A percentile compares a stretch with the other conserved stretches of the same genome.
These are phyloP conservation scores for Patella vulgata DNA, from an alignment of 1,140 invertebrate species.

Conservation along the genomic window DNA sequence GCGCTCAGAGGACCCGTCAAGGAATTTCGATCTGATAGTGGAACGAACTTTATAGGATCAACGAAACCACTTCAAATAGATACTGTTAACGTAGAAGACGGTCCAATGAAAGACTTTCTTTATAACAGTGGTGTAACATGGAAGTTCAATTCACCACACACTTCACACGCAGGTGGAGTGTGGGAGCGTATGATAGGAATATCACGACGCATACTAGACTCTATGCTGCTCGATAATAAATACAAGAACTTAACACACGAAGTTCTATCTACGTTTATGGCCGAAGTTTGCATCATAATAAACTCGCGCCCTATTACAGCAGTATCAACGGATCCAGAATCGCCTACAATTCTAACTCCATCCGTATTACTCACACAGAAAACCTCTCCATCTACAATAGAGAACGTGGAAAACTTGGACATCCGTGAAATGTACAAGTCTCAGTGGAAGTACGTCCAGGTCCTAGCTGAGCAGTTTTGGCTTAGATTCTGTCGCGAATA, in stretches of 20 bases:
- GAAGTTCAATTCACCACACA: constrained; percentile 33
- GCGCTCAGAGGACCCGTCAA: constrained; percentile 34
- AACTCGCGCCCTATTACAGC: constrained; percentile 34
- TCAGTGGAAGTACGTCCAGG: constrained; percentile 36
- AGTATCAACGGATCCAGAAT: constrained; percentile 30
- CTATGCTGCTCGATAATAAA: too few relatives aligned
- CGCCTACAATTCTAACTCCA: constrained; percentile 25
- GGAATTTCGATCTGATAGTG: constrained; percentile 34
- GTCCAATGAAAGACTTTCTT: constrained; percentile 10
- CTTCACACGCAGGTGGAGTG: constrained; percentile 33
- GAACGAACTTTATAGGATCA: constrained; percentile 43
- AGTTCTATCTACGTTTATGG: constrained; percentile 37
- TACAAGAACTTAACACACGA: constrained; percentile 39
- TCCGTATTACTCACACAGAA: constrained; percentile 31
- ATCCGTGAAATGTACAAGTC: constrained; percentile 26
- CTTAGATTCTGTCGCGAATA: constrained; percentile 18
- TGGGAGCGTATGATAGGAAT: constrained; percentile 50
- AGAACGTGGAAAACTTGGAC: background rate
- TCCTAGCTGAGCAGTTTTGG: constrained; percentile 30
- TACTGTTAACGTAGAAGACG: constrained; percentile 20
- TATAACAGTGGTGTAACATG: background rate
- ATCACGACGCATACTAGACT: constrained; percentile 35
- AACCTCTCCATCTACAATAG: background rate
- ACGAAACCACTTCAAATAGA: constrained; percentile 9
- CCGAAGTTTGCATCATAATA: constrained; percentile 32